A percentile compares a stretch with the other conserved stretches of the same genome.
Conservation (phyloP, 2,888 invertebrate genomes). For the Stenichneumon culpator region DNA sequence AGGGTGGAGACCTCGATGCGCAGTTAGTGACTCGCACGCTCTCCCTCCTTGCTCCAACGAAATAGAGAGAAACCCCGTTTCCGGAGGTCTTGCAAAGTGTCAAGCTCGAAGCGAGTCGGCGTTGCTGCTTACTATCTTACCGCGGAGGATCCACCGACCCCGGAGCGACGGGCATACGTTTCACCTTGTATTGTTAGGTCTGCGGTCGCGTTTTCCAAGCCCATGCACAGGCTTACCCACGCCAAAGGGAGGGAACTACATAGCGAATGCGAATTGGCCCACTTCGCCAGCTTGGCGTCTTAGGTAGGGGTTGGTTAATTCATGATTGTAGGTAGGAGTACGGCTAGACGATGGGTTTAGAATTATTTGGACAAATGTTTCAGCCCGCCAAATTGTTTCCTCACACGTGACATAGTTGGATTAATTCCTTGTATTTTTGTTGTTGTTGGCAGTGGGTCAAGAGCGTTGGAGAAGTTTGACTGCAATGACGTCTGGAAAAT, state of each 20-base stretch:
- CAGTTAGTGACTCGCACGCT: constrained; percentile 10
- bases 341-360: constrained; percentile 39
- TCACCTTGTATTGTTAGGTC: constrained; percentile 77
- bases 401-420: background rate
- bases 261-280: constrained; percentile 12
- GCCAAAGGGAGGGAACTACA: constrained; percentile 18
- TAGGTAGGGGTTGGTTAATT: constrained; percentile 14
- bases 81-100: constrained; percentile 74
- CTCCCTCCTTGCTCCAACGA: background rate
- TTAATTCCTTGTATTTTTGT: background rate
- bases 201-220: constrained; percentile 75
- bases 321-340: background rate
- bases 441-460: background rate
- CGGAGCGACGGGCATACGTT: constrained; percentile 74
- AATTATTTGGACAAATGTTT: constrained; percentile 7
- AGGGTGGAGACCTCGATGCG: constrained; percentile 73
- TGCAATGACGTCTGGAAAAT: background rate
- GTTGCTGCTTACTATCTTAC: constrained; percentile 76
- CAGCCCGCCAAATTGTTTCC: background rate
- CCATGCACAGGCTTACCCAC: constrained; percentile 42
- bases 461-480: background rate
- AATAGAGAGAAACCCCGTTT: constrained; percentile 30
- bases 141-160: constrained; percentile 66
- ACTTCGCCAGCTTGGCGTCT: constrained; percentile 23
- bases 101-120: constrained; percentile 77